Conservation (phyloP, 2,888 invertebrate genomes). For the Lasioglossum vierecki region DNA sequence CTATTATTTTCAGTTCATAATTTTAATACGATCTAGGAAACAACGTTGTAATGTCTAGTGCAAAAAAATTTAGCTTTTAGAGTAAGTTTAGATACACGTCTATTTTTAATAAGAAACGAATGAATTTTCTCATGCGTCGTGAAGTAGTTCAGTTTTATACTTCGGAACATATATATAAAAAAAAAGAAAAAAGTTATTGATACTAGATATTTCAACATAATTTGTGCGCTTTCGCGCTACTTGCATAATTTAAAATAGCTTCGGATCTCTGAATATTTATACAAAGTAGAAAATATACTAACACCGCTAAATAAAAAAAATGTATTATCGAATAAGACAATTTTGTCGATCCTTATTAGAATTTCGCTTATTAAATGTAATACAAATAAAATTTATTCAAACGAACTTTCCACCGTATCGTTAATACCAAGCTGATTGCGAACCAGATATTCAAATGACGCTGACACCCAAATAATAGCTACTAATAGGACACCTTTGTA, state of each 20-base stretch:
- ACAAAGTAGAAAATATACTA: conserved; percentile 38
- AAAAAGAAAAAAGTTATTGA: conserved; percentile 1
- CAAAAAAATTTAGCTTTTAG: conserved; percentile 53
- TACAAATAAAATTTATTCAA: conserved; percentile 27
- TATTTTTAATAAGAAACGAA: conserved; percentile 58
- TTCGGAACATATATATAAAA: conserved; percentile 20
- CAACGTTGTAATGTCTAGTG: conserved; percentile 37
- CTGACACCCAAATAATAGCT: conserved; percentile 24
- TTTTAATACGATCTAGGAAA: conserved; percentile 47
- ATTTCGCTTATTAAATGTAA: conserved; percentile 42
- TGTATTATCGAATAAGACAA: conserved; percentile 29
- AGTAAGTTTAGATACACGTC: conserved; percentile 42
- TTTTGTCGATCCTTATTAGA: conserved; percentile 32
- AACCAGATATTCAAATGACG: conserved; percentile 22
- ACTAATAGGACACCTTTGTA: conserved; percentile 36
- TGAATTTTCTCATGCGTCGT: conserved; percentile 25
- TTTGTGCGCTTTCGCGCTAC: conserved; percentile 17
- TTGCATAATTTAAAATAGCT: conserved; percentile 43
- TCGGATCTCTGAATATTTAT: conserved; percentile 27
- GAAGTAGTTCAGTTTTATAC: conserved; percentile 55
- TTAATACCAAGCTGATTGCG: conserved; percentile 27
- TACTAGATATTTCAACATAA: conserved; percentile 40
- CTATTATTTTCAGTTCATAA: conserved; percentile 41
- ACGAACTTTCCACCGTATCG: conserved; percentile 12
- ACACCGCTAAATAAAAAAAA: conserved; percentile 29